These are phyloP conservation scores for Macheiramphus alcinus DNA, from an alignment of 2,113 vertebrate species.

Conservation along the genomic window DNA sequence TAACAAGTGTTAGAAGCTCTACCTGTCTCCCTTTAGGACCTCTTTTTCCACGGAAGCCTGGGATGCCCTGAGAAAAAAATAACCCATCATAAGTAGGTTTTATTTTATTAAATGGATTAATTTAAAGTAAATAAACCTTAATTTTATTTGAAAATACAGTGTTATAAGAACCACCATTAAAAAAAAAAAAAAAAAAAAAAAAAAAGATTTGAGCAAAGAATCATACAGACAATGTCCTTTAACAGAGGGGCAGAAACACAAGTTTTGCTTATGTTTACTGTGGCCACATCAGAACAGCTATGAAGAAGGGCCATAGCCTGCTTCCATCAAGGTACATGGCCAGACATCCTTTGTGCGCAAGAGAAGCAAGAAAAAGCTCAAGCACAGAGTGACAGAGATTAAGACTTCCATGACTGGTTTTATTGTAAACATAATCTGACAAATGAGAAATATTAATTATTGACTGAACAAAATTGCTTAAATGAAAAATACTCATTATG, in stretches of 20 bases:
- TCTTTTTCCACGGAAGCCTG: slow-evolving; percentile 84
- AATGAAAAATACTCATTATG: background rate
- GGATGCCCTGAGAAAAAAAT: slow-evolving; percentile 79
- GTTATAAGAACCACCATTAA: background rate
- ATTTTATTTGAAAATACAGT: background rate
- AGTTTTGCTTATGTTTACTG: background rate
- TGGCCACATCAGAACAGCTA: background rate
- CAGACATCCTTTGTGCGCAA: background rate
- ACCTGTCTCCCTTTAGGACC: slow-evolving; percentile 92
- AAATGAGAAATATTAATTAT: background rate
- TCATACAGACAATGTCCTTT: background rate
- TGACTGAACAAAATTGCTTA: background rate
- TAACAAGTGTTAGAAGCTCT: slow-evolving; percentile 3
- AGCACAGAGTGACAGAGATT: background rate
- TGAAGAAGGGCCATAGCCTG: background rate
- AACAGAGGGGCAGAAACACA: background rate
- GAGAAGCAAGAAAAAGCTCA: background rate
- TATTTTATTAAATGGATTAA: background rate
- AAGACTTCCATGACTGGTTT: background rate
- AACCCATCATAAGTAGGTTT: background rate
- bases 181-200: background rate
- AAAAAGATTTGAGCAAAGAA: background rate
- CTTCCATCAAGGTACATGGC: background rate
- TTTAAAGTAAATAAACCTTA: background rate
- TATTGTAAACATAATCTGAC: background rate